Base-by-base conservation (phyloP, 1,140 invertebrate species). In the Solenopsis fugax region DNA sequence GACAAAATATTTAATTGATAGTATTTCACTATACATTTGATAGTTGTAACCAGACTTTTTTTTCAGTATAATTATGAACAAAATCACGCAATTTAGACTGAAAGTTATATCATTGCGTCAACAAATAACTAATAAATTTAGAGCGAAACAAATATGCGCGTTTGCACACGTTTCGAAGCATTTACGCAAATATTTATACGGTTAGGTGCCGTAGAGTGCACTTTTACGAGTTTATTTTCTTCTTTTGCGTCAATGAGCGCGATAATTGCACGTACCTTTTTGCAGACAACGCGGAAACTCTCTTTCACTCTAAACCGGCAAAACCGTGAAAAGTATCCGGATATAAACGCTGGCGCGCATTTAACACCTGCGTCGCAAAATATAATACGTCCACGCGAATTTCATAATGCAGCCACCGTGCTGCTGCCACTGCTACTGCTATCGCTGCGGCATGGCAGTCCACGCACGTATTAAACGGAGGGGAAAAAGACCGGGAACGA, bases 201-300 rank as follows among this genome's bases (percentile, higher is more conserved):
- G 24, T 7, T 21, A 60, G 12, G 3, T n/a, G 12, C 18, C 73
- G 18, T 41, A 4, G 24, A 41, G n/a, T 41, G 34, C 77, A 56
- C 29, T 60, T 73, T 62, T 21, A 56, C n/a, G 24, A 4, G 2
- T 48, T 84, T 73, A 84, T 75, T 75, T 73, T 24, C 18, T 12
- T 12, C 62, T 72, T 4, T 18, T 16, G 54, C 37, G 37, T 82
- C 67, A 82, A 60, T 82, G 67, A 60, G 37, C 80, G 54, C 67
- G 24, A 48, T 82, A 82, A 82, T 82, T 82, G 58, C 12, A 52
- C 80, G 16, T 45, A 21, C 13, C 37, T 77, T 85, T 85, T 77
- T 41, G 56, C 78, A 50, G 7, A 72, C 54, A 56, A n/a, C 54
- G 18, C 58, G 58, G 5, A 78, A 85, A 85, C 4, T n/a, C 58